These are phyloP conservation scores for Drosophila baimaii DNA, from an alignment of 1,140 invertebrate genomes.

Conservation along the genomic window DNA sequence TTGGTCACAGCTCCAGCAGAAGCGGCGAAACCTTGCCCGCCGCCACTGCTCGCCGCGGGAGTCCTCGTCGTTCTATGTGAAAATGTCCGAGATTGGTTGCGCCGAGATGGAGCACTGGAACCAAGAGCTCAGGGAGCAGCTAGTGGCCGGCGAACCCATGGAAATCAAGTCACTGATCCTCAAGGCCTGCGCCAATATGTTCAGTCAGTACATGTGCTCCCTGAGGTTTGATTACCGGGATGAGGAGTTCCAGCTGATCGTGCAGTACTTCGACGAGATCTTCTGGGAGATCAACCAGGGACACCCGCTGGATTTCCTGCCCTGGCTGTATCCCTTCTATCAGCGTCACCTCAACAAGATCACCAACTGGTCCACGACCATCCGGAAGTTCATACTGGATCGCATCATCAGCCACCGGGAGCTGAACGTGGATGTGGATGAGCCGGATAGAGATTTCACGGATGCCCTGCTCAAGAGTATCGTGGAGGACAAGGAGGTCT, in stretches of 20 bases:
- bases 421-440: slow-evolving; percentile 85
- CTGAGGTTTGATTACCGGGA: slow-evolving; percentile 89
- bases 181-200: slow-evolving; percentile 92
- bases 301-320: slow-evolving; percentile 94
- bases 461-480: slow-evolving; percentile 90
- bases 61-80: slow-evolving; percentile 88
- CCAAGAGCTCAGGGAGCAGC: slow-evolving; percentile 84
- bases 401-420: slow-evolving; percentile 88
- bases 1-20: slow-evolving; percentile 91
- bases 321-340: slow-evolving; percentile 91
- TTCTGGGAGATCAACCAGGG: slow-evolving; percentile 96
- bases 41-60: slow-evolving; percentile 91
- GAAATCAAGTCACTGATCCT: slow-evolving; percentile 88
- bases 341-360: slow-evolving; percentile 88
- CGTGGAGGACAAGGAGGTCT: slow-evolving; percentile 86
- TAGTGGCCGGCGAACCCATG: slow-evolving; percentile 80
- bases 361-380: slow-evolving; percentile 88
- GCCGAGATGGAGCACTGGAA: slow-evolving; percentile 87
- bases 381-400: slow-evolving; percentile 90
- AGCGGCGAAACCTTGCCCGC: slow-evolving; percentile 90
- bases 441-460: slow-evolving; percentile 88
- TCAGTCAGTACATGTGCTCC: slow-evolving; percentile 93
- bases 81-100: slow-evolving; percentile 88
- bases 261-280: slow-evolving; percentile 91
- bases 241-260: slow-evolving; percentile 87